Base-by-base conservation (phyloP, 1,140 invertebrate genomes). In the Papilio glaucus region DNA sequence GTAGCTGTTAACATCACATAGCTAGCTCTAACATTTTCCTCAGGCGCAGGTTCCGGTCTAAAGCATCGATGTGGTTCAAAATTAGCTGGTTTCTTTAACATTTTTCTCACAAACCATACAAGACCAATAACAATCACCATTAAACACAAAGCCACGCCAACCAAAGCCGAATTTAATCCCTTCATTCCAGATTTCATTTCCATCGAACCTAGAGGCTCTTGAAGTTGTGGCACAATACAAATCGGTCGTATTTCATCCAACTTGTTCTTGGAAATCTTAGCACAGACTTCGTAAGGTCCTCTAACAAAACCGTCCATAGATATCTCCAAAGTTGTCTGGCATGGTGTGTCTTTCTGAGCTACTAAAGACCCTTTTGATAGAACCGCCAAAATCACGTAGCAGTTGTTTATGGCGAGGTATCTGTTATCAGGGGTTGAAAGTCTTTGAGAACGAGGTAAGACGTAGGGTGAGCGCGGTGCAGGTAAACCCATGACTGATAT, bases 1-100 rank as follows among this genome's bases (percentile, higher is more conserved):
- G 95, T 95, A 8, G 94, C 95, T 73, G 95, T 95, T 69, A 95
- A 81, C 91, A 95, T 95, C 3, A 95, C 94, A 75, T 95, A 95
- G 85, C 93, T 93, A 21, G 94, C 93, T 88, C 85, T 93, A 70
- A 83, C 88, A 84, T 74, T 94, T 81, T 89, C 91, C 72, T 88
- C 94, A 79, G 76, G 88, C 76, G 80, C 89, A 3, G 93, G 92
- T 38, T 93, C 92, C 33, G 93, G 92, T 49, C 94, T 87, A 76
- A 95, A 95, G 78, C 94, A 95, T 78, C 94, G 93, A 74, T 95
- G 94, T 0, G 89, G 70, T 21, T 88, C 86, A 81, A 91, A 89
- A 4, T 88, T 91, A 71, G 89, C 85, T 72, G 94, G 94, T 80
- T 94, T 94, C 75, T 93, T 92, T 68, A 95, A 75, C 81, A 95